A percentile compares a stretch with the other conserved stretches of the same genome.
These are phyloP conservation scores for Nicator chloris DNA, from an alignment of 2,113 vertebrate genomes.

Conservation along the genomic window DNA sequence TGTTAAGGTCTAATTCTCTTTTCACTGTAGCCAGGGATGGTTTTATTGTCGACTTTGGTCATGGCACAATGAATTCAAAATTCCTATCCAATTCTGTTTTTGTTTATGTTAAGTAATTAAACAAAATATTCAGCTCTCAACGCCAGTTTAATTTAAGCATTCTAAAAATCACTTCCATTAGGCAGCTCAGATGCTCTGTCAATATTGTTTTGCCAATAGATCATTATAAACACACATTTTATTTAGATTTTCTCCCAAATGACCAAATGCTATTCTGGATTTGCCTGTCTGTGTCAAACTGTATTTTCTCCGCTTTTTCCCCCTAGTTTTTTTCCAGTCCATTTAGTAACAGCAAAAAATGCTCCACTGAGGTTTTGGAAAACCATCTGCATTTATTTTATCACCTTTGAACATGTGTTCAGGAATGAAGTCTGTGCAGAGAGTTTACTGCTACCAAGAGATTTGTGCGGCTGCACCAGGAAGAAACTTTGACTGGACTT, in stretches of 20 bases:
- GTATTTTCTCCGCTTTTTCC: background rate
- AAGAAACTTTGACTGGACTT: conserved; percentile 43
- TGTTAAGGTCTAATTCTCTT: conserved; percentile 28
- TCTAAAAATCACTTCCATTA: conserved; percentile 7
- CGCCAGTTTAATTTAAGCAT: background rate
- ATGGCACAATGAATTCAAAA: background rate
- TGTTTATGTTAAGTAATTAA: background rate
- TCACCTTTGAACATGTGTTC: conserved; percentile 69
- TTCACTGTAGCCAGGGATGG: background rate
- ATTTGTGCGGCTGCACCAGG: conserved; percentile 47
- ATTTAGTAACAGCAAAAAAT: conserved; percentile 43
- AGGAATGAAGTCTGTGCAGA: conserved; percentile 58
- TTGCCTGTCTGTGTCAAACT: background rate
- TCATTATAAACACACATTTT: conserved; percentile 32
- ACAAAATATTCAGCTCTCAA: background rate
- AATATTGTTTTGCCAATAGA: conserved; percentile 34
- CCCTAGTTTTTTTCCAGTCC: conserved; percentile 20
- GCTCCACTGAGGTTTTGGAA: conserved; percentile 48
- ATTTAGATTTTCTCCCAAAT: conserved; percentile 11
- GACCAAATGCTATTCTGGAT: background rate
- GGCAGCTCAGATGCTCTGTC: conserved; percentile 6
- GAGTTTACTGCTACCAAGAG: conserved; percentile 61
- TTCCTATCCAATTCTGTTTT: background rate
- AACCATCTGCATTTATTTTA: conserved; percentile 69
- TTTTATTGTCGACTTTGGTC: background rate